phyloP scores from a whole-genome alignment of 2,888 invertebrate genomes.

The Osmoderma eremita region DNA sequence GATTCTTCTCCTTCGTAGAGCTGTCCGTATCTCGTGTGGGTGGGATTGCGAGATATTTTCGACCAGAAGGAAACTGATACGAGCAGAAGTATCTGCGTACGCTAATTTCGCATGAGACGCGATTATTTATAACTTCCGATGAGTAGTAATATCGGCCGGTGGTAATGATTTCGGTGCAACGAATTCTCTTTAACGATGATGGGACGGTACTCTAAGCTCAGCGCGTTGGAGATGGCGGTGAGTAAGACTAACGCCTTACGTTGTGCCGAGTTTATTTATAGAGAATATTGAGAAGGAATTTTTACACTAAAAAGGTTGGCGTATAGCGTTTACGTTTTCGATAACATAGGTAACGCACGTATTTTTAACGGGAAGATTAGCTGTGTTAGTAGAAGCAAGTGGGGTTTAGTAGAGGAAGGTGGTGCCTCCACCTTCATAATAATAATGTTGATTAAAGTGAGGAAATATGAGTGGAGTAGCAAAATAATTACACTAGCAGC shows the following conservation, averaged over 20 bases:
- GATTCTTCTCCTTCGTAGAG: background rate
- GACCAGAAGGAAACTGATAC: background rate
- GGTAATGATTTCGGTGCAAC: background rate
- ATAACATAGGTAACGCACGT: too few species aligned
- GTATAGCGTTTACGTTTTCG: too few species aligned
- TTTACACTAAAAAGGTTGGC: too few species aligned
- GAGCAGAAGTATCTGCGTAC: background rate
- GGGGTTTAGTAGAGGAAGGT: too few species aligned
- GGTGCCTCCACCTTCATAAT: too few species aligned
- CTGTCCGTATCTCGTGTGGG: background rate
- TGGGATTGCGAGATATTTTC: constrained; percentile 2
- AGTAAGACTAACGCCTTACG: background rate
- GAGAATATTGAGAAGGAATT: too few species aligned
- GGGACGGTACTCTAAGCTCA: constrained; percentile 1
- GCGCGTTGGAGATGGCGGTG: background rate
- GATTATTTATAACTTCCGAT: constrained; percentile 5
- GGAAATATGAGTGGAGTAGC: too few species aligned
- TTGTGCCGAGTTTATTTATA: background rate
- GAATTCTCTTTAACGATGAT: background rate
- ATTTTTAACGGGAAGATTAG: too few species aligned
- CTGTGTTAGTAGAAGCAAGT: too few species aligned
- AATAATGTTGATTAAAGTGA: too few species aligned
- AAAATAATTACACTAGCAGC: too few species aligned
- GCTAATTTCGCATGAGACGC: background rate
- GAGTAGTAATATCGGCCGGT: background rate